phyloP scores from a whole-genome alignment of 2,888 invertebrate species.

The Nezara viridula region DNA sequence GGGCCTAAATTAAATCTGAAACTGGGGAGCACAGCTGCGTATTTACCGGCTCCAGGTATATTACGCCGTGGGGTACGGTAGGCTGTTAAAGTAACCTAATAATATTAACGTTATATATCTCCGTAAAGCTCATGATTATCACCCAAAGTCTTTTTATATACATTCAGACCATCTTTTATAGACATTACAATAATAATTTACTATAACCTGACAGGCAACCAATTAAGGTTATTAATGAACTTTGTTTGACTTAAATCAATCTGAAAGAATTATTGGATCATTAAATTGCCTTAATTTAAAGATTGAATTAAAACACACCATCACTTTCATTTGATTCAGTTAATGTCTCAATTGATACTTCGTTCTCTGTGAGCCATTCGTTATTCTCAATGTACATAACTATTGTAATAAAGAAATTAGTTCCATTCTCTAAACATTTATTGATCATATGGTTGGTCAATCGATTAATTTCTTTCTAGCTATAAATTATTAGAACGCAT shows the following conservation, averaged over 20 bases:
- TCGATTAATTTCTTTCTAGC: neutral
- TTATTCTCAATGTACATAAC: neutral
- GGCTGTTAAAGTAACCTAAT: neutral
- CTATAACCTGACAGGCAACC: no score
- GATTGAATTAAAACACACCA: neutral
- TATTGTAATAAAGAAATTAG: neutral
- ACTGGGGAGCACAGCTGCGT: neutral
- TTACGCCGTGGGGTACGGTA: neutral
- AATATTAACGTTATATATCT: neutral
- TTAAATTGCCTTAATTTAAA: no score
- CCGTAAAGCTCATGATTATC: no score
- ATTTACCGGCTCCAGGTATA: neutral
- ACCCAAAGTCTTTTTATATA: no score
- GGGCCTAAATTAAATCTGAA: conserved; percentile 24
- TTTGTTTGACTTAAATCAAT: no score
- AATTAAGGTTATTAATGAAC: no score
- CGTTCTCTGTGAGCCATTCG: neutral
- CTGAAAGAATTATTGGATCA: no score
- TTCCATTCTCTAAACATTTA: neutral
- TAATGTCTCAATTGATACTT: neutral
- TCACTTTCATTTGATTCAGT: conserved; percentile 5
- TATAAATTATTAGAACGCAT: neutral
- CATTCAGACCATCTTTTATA: no score
- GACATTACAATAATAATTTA: no score
- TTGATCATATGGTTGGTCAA: neutral